phyloP scores from a whole-genome alignment of 2,113 vertebrate genomes.

The Camelus dromedarius region DNA sequence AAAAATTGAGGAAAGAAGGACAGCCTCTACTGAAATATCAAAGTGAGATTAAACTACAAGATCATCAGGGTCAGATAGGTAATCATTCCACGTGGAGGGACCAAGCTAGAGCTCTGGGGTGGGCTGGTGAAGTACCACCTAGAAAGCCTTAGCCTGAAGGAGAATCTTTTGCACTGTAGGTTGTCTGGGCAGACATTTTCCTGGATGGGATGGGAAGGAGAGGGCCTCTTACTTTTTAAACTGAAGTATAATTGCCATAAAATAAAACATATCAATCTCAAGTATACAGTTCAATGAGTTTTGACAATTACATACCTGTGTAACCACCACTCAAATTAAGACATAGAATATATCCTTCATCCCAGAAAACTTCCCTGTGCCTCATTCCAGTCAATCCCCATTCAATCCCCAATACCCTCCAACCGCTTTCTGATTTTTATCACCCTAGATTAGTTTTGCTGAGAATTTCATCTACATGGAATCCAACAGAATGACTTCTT shows the following conservation, averaged over 20 bases:
- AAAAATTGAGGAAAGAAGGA: neutral
- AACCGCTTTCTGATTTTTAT: neutral
- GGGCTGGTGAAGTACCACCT: neutral
- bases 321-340: neutral
- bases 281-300: neutral
- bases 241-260: conserved; percentile 30
- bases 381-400: neutral
- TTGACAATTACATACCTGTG: neutral
- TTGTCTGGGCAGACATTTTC: neutral
- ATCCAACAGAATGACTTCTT: neutral
- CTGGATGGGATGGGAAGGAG: neutral
- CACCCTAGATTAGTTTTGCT: neutral
- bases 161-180: neutral
- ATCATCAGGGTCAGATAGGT: neutral
- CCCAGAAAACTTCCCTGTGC: neutral
- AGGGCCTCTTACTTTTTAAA: conserved; percentile 18
- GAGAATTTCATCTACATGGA: conserved; percentile 37
- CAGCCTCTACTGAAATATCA: neutral
- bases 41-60: neutral
- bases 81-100: neutral
- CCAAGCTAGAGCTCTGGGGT: neutral
- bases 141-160: neutral
- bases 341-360: neutral
- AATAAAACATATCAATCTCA: neutral
- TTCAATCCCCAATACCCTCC: neutral